Base-by-base conservation (phyloP, 2,797 vertebrate genomes). In the Acanthopagrus latus region DNA sequence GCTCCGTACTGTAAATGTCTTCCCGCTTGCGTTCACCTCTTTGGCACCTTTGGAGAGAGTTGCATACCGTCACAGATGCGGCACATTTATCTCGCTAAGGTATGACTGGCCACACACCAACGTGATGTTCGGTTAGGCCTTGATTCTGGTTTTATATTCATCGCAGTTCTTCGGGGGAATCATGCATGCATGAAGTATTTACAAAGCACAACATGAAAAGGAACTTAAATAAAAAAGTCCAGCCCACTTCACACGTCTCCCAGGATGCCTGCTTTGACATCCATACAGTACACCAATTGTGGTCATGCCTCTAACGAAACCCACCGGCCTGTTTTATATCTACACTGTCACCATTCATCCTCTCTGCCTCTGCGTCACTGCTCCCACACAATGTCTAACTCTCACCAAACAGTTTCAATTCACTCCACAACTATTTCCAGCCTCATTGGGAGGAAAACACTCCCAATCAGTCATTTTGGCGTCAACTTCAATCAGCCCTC, bases 1-100 rank as follows among this genome's bases (percentile, higher is more conserved):
- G 92, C 97, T 99, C 89, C 93, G 96, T 69, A 99, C 97, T 3
- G 97, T 99, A 91, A 98, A 99, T 0, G 98, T 99, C 94, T 97
- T 99, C 81, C 96, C 97, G 74, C 96, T 96, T 66, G 96, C 95
- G 64, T 99, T 98, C 77, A 98, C 97, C 94, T 98, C 97, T 94
- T 99, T 99, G 84, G 96, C 93, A 86, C 97, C 98, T 95, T 80
- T 81, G 56, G 76, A 90, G 74, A 90, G 76, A 92, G 80, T 64
- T 43, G 48, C 63, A 82, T 5, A 73, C 17, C 44, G 79, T 93
- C 82, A 94, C 18, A n/a, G 65, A 75, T 76, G 72, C 56, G 44
- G 77, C 74, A 70, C 71, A 78, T 76, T 82, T 50, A 60, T 80
- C 78, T 78, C 75, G 51, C 13, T n/a, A 18, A 46, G 18, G 27